These are phyloP conservation scores for Herpetotheres cachinnans DNA, from an alignment of 2,113 vertebrate genomes.

Conservation along the genomic window DNA sequence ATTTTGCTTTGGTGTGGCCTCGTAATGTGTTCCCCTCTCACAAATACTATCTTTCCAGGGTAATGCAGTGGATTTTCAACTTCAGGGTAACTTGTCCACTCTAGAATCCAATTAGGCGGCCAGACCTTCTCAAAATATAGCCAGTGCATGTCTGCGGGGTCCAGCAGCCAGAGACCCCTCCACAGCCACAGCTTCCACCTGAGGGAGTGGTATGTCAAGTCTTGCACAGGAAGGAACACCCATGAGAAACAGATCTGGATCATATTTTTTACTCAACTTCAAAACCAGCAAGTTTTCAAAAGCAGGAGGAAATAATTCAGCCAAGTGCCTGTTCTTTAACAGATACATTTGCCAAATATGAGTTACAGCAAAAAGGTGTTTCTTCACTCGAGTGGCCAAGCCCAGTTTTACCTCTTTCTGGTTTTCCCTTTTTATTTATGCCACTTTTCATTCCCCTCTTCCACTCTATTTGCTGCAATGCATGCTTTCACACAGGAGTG, in stretches of 20 bases:
- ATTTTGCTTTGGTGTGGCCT: background rate
- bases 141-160: accelerated
- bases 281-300: background rate
- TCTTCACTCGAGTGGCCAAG: background rate
- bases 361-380: background rate
- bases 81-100: background rate
- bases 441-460: background rate
- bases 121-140: background rate
- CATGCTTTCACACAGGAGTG: background rate
- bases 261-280: background rate
- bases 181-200: background rate
- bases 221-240: accelerated
- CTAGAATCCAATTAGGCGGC: background rate
- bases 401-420: background rate
- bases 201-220: accelerated
- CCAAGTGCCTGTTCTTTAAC: background rate
- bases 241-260: background rate
- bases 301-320: background rate
- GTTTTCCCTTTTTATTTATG: background rate
- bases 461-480: background rate
- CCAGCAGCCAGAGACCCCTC: background rate
- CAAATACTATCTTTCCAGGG: background rate
- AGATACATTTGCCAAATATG: background rate
- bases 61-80: background rate
- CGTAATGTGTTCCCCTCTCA: background rate